Evolutionary conservation across 2,113 vertebrate species (phyloP), one percentile per base, ranked within the genome.

Genomic region (Callipepla californica): DNA sequence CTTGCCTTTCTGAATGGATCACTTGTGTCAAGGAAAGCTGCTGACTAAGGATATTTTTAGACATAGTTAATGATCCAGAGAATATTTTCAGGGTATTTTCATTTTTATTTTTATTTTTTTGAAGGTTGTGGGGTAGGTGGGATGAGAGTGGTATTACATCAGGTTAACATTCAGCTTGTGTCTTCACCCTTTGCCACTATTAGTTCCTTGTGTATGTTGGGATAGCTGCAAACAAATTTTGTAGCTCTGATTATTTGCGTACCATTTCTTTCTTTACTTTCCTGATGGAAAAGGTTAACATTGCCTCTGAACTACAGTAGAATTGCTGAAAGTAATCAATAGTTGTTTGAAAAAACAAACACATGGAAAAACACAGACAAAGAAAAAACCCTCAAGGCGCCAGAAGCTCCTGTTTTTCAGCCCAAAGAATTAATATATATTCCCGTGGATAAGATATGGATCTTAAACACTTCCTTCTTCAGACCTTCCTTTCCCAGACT

Each of bases 31-130:
- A 76, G 82, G 81, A 95, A 97, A 94, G 82, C 68, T 97, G 97
- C 97, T 97, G 97, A 97, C 91, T 79, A 65, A 40, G 73, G 74
- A 22, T 70, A 63, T 88, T 96, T 95, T 94, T 91, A 63, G 77
- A 67, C 25, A 26, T 84, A 87, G 86, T 95, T 96, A 96, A 93
- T 95, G 87, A 85, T 84, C 85, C 75, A 19, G 42, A 68, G 92
- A 96, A 81, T 78, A 76, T 32, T 92, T 93, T 68, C 50, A 77
- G 34, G 18, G 16, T 19, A 38, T 36, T 8, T 51, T 89, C 68
- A 83, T 13, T 68, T 81, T 32, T 2, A 13, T 68, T 90, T 30
- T 47, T 94, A 40, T 40, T 89, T 86, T 30, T 28, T 26, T 16
- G 51, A 30, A 6, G 28, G 15, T 28, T 57, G 30, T 57, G 55